These are phyloP conservation scores for Geotrypetes seraphini DNA, from an alignment of 2,797 vertebrate genomes.

Conservation along the genomic window DNA sequence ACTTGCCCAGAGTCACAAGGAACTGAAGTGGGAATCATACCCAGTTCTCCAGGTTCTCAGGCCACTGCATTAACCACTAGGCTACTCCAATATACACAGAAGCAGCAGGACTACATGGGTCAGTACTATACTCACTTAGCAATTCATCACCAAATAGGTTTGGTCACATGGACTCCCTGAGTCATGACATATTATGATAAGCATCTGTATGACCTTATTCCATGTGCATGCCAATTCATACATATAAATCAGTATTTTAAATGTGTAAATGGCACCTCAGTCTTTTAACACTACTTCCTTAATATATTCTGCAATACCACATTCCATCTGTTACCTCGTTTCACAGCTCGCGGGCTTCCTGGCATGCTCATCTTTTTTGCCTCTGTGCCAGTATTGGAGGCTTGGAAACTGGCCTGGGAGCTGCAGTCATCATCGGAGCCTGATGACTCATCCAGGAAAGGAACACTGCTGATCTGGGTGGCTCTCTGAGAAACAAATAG, in stretches of 20 bases:
- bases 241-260: background rate
- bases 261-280: background rate
- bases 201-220: no score
- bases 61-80: no score
- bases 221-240: background rate
- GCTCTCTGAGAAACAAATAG: slow-evolving; percentile 69
- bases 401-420: slow-evolving; percentile 79
- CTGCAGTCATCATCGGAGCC: slow-evolving; percentile 88
- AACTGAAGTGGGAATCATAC: no score
- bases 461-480: slow-evolving; percentile 82
- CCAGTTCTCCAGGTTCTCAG: no score
- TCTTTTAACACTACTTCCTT: background rate
- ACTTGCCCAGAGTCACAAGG: no score
- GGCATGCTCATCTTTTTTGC: slow-evolving; percentile 67
- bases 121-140: no score
- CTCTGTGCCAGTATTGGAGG: slow-evolving; percentile 65
- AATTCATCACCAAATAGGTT: no score
- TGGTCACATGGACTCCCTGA: no score
- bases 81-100: no score
- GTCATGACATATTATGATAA: no score
- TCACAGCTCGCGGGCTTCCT: slow-evolving; percentile 82
- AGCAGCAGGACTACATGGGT: no score
- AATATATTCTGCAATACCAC: no score
- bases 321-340: slow-evolving; percentile 76
- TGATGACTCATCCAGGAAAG: slow-evolving; percentile 85